A percentile compares a stretch with the other conserved stretches of the same genome.
Conservation (phyloP, 2,797 vertebrate genomes). For the Pangasius djambal region DNA sequence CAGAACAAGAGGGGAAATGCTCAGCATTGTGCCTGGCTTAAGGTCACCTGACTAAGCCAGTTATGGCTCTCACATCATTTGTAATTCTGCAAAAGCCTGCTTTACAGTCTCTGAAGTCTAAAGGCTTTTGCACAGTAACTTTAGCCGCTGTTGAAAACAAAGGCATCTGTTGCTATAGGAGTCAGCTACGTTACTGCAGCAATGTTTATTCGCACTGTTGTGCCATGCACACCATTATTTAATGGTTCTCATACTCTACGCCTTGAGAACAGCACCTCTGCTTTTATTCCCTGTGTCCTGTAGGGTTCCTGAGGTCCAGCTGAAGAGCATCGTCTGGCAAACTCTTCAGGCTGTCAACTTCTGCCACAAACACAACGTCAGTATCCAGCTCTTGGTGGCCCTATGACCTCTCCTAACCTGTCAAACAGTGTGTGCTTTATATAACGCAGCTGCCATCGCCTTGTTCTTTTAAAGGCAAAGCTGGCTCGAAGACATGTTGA, state of each 20-base stretch:
- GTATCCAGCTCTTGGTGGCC: constrained; percentile 49
- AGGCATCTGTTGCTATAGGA: constrained; percentile 64
- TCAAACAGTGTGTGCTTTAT: background rate
- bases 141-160: constrained; percentile 57
- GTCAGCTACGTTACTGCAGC: constrained; percentile 63
- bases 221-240: background rate
- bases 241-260: constrained; percentile 23
- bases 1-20: background rate
- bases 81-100: constrained; percentile 24
- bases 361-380: constrained; percentile 91
- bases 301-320: constrained; percentile 88
- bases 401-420: background rate
- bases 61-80: constrained; percentile 25
- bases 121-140: constrained; percentile 65
- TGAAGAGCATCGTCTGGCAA: constrained; percentile 95
- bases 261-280: constrained; percentile 14
- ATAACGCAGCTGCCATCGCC: background rate
- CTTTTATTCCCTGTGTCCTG: constrained; percentile 50
- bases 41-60: constrained; percentile 19
- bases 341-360: constrained; percentile 96
- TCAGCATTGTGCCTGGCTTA: background rate
- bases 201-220: background rate
- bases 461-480: constrained; percentile 12
- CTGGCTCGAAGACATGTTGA: background rate
- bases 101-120: constrained; percentile 40